Evolutionary conservation across 2,113 vertebrate species (phyloP).

Genomic region (Albula glossodonta): DNA sequence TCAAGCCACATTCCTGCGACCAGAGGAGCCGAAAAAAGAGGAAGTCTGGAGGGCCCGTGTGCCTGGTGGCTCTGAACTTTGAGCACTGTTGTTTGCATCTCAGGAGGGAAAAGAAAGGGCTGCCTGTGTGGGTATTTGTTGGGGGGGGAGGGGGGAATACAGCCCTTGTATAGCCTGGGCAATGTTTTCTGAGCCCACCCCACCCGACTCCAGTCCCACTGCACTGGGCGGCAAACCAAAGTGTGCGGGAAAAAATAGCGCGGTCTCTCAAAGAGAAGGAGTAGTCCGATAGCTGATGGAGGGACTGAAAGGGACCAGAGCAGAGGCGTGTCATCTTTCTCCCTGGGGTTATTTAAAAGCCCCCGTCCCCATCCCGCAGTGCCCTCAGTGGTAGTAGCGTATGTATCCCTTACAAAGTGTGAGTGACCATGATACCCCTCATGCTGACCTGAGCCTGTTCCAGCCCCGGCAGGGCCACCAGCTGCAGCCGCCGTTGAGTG

Average conservation of each 20-base stretch:
- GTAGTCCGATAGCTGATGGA: conserved; percentile 39
- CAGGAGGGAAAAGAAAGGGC: conserved; percentile 55
- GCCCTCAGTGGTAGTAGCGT: conserved; percentile 47
- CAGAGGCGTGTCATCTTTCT: conserved; percentile 42
- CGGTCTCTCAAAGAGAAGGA: conserved; percentile 57
- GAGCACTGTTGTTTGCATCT: not conserved
- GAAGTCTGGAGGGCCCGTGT: not conserved
- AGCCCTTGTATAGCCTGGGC: conserved; percentile 63
- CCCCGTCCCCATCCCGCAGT: conserved; percentile 30
- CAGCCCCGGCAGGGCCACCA: not conserved
- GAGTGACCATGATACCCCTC: not conserved
- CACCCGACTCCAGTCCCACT: conserved; percentile 61
- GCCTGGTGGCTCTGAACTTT: not conserved
- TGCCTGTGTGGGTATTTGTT: conserved; percentile 57
- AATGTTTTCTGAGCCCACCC: conserved; percentile 72
- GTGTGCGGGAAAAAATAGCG: conserved; percentile 45
- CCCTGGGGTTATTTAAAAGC: conserved; percentile 59
- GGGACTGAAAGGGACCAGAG: conserved; percentile 27
- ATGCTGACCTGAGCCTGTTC: not conserved
- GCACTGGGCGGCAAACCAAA: conserved; percentile 64
- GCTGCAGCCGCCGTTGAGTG: not conserved
- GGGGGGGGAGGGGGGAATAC: conserved; percentile 70
- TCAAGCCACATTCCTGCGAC: not conserved
- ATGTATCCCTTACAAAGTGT: not conserved
- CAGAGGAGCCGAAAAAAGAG: not conserved